Evolutionary conservation across 2,113 vertebrate genomes (phyloP), one percentile per base, ranked within the genome.

Genomic region (Columbina picui): DNA sequence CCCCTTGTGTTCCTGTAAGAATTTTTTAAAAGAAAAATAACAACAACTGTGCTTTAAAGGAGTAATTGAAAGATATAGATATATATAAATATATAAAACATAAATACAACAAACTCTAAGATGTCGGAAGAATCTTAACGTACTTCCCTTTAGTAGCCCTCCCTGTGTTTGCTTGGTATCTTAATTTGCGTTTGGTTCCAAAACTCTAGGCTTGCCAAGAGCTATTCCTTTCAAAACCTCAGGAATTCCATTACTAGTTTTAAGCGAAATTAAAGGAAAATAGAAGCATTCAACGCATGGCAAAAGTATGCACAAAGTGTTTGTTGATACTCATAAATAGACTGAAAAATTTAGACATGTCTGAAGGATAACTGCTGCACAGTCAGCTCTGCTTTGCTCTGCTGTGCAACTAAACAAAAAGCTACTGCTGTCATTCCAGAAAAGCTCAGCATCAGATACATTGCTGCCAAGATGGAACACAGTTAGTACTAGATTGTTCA

Each of bases 231-330:
- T 98, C 96, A 97, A 98, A 98, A 98, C 97, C 97, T 97, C 98
- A 98, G 96, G 97, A 98, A 98, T 98, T 98, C 96, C 94, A 97
- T 97, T 97, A 97, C 97, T 93, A 98, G 97, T 97, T 98, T 98
- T 98, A 96, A 97, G 82, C 96, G 96, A 98, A 97, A 98, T 98
- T 97, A 97, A 97, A 97, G 92, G 90, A 97, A 98, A 98, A 98
- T 90, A 97, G 97, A 97, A 75, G 41, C 93, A 97, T 98, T 98
- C 97, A 98, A 97, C 29, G 61, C 96, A 96, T 60, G 84, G 96
- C 67, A 55, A 69, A 97, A 97, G 89, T 96, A 95, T 96, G 95
- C 87, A 97, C 95, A 96, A 97, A 97, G 95, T 95, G 95, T 97
- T 97, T 98, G 97, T 81, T 97, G 97, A 98, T 96, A 92, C 90